Conservation (phyloP, 2,797 vertebrate species). For the Tapera naevia region DNA sequence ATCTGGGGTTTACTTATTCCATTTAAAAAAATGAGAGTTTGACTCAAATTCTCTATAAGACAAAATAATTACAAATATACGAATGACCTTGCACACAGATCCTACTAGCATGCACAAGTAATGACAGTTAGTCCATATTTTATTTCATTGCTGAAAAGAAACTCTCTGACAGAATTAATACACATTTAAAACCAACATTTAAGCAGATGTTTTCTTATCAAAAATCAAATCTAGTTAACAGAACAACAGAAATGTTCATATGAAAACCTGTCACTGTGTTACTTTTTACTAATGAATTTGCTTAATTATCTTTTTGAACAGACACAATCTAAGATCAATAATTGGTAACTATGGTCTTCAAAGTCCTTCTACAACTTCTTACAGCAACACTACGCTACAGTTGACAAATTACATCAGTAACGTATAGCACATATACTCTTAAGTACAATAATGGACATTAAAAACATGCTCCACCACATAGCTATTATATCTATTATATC, state of each 20-base stretch:
- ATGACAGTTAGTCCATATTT: background rate
- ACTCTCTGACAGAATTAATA: background rate
- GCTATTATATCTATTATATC: constrained; percentile 41
- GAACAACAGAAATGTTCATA: background rate
- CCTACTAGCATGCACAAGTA: background rate
- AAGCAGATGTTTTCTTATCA: background rate
- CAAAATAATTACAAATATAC: background rate
- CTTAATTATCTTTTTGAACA: background rate
- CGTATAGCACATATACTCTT: background rate
- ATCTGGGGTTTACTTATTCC: background rate
- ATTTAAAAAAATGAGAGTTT: background rate
- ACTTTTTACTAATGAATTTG: constrained; percentile 1
- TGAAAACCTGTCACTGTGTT: background rate
- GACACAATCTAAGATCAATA: background rate
- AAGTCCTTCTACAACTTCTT: background rate
- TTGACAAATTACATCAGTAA: background rate
- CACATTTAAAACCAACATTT: background rate
- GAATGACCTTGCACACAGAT: background rate
- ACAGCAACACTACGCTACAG: background rate
- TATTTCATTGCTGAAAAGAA: background rate
- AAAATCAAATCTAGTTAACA: background rate
- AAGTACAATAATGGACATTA: constrained; percentile 35
- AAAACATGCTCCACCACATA: constrained; percentile 9
- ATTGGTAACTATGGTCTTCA: background rate
- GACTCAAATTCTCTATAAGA: background rate